Percentiles rank a stretch among this genome's conserved stretches.
These are phyloP conservation scores for Equus przewalskii DNA, from an alignment of 2,113 vertebrate genomes.

Conservation along the genomic window DNA sequence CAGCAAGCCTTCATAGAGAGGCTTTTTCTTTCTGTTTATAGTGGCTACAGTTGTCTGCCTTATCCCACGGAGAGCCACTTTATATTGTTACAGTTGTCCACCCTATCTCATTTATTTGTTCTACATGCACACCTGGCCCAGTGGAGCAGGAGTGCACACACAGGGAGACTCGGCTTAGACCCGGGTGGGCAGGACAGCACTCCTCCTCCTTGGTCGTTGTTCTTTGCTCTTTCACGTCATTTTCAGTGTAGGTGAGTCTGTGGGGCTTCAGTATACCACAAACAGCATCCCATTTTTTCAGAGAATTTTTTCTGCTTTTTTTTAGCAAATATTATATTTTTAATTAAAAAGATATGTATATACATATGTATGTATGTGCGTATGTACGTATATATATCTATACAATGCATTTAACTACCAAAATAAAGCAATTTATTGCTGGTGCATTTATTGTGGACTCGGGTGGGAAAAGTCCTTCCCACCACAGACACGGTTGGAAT, in stretches of 20 bases:
- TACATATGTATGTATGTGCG: no score
- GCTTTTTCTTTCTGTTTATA: not conserved
- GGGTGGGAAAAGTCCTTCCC: not conserved
- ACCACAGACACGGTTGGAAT: not conserved
- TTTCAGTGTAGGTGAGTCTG: not conserved
- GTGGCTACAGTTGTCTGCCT: not conserved
- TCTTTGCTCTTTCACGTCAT: not conserved
- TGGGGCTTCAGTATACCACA: not conserved
- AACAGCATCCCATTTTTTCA: not conserved
- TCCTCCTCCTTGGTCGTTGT: not conserved
- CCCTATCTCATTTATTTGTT: not conserved
- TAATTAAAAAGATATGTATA: not conserved
- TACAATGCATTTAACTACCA: not conserved
- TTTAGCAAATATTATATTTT: not conserved
- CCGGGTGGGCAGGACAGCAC: accelerated
- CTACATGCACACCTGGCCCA: not conserved
- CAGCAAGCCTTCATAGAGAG: not conserved
- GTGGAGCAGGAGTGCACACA: no score
- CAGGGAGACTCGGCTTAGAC: accelerated
- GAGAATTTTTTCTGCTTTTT: not conserved
- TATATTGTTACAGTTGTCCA: accelerated
- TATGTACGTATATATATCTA: not conserved
- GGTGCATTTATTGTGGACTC: not conserved
- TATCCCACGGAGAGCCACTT: not conserved
- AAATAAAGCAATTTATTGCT: not conserved